These are phyloP conservation scores for Gorsachius magnificus DNA, from an alignment of 2,797 vertebrate species.

Conservation along the genomic window DNA sequence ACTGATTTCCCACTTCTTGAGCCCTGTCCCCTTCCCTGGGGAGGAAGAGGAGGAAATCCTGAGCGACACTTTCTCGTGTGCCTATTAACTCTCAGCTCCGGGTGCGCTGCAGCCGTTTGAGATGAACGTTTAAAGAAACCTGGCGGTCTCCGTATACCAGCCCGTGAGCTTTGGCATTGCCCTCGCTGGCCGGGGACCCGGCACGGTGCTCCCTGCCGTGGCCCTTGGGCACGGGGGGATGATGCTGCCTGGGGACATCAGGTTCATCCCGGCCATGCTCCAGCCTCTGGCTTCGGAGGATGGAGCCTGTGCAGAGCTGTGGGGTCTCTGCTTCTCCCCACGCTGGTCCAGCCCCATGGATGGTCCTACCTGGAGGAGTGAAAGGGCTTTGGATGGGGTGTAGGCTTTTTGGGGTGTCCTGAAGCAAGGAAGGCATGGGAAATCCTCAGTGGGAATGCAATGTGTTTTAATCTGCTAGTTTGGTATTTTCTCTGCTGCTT, in stretches of 20 bases:
- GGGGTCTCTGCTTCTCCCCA: neutral
- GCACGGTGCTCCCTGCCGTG: accelerated
- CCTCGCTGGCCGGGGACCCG: too few species aligned
- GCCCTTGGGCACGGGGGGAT: neutral
- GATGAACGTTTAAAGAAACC: neutral
- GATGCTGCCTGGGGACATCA: accelerated
- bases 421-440: neutral
- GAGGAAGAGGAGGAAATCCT: slow-evolving; percentile 43
- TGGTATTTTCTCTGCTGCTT: neutral
- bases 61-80: neutral
- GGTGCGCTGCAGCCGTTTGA: accelerated
- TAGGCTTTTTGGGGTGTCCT: neutral
- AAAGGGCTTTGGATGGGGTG: neutral
- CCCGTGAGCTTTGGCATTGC: accelerated
- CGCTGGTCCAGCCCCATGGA: accelerated
- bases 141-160: accelerated
- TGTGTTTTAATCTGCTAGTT: neutral
- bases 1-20: neutral
- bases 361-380: neutral
- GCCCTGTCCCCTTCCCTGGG: neutral
- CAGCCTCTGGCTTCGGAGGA: accelerated
- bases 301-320: accelerated
- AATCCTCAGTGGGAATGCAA: neutral
- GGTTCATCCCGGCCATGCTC: accelerated
- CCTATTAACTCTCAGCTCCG: neutral